These are phyloP conservation scores for Ormyrus rosae DNA, from an alignment of 2,888 invertebrate genomes.

Conservation along the genomic window DNA sequence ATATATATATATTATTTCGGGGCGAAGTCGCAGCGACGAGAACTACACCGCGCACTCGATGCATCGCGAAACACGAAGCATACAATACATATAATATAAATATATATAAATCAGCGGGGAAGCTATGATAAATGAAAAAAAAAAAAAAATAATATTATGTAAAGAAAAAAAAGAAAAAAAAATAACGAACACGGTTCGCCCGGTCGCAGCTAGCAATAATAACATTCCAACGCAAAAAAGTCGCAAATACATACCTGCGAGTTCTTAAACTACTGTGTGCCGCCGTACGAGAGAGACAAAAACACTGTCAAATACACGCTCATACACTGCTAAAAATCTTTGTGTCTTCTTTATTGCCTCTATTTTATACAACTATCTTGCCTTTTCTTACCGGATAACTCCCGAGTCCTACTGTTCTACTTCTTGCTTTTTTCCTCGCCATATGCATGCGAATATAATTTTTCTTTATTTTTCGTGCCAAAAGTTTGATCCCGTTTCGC, in stretches of 20 bases:
- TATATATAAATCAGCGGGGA: constrained; percentile 8
- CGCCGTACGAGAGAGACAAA: constrained; percentile 67
- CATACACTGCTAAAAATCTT: constrained; percentile 71
- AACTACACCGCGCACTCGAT: background rate
- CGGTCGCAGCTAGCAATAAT: constrained; percentile 73
- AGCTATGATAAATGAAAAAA: constrained; percentile 9
- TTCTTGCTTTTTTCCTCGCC: constrained; percentile 24
- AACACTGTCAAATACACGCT: constrained; percentile 75
- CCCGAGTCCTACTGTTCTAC: constrained; percentile 45
- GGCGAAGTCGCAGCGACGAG: background rate
- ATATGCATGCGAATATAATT: background rate
- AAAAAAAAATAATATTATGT: background rate
- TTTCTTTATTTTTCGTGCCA: constrained; percentile 10
- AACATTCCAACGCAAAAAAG: constrained; percentile 71
- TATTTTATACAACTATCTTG: constrained; percentile 22
- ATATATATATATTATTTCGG: constrained; percentile 6
- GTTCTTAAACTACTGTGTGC: constrained; percentile 70
- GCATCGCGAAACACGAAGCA: constrained; percentile 11
- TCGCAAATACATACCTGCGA: constrained; percentile 69
- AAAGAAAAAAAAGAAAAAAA: constrained; percentile 7
- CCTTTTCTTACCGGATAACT: constrained; percentile 4
- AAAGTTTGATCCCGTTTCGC: background rate
- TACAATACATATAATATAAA: background rate
- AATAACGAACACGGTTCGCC: constrained; percentile 66
- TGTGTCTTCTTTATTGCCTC: constrained; percentile 55